phyloP scores from a whole-genome alignment of 1,140 invertebrate species.

The Nautilus pompilius region DNA sequence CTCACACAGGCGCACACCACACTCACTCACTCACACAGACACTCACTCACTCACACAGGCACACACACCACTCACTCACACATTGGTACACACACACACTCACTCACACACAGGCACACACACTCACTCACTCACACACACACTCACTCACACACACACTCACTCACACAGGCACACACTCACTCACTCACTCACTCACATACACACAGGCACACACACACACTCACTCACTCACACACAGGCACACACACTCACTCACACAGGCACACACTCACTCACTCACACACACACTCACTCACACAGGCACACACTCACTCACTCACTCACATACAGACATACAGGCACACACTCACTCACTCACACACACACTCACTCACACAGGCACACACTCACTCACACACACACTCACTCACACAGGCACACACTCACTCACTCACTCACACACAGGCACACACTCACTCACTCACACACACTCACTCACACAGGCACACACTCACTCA shows the following conservation, averaged over 20 bases:
- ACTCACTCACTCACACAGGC: too few species aligned
- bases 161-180: not conserved
- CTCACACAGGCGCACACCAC: too few species aligned
- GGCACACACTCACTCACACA: too few species aligned
- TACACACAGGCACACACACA: constrained; percentile 1
- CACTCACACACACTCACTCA: too few species aligned
- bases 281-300: constrained; percentile 34
- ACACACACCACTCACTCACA: not conserved
- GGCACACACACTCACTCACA: constrained; percentile 43
- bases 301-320: constrained; percentile 40
- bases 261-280: constrained; percentile 38
- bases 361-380: too few species aligned
- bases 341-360: constrained; percentile 37
- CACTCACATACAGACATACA: constrained; percentile 31
- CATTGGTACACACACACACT: not conserved
- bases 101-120: not conserved
- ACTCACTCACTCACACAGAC: too few species aligned
- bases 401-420: too few species aligned
- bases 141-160: constrained; percentile 8
- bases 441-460: too few species aligned
- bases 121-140: constrained; percentile 4
- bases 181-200: constrained; percentile 1
- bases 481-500: too few species aligned
- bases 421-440: too few species aligned
- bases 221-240: constrained; percentile 38